phyloP scores from a whole-genome alignment of 2,113 vertebrate genomes.

The Zapus hudsonius region DNA sequence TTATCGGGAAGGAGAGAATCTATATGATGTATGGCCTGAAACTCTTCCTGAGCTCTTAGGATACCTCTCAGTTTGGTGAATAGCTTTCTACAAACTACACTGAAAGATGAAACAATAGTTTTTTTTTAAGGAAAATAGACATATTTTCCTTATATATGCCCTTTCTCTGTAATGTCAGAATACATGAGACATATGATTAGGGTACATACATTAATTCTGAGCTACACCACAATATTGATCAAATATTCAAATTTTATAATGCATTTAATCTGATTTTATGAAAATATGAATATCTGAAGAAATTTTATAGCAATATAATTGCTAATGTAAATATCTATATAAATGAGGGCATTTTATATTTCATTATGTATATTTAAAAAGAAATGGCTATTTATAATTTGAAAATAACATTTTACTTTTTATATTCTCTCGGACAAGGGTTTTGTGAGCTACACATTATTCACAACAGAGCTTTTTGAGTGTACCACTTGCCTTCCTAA shows the following conservation, averaged over 20 bases:
- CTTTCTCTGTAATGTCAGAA: background rate
- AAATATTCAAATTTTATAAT: background rate
- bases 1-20: background rate
- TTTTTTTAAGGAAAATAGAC: too few species aligned
- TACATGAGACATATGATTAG: background rate
- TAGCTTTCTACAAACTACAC: background rate
- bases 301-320: background rate
- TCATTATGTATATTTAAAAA: background rate
- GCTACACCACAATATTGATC: background rate
- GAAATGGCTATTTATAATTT: background rate
- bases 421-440: background rate
- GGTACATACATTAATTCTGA: background rate
- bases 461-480: background rate
- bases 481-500: background rate
- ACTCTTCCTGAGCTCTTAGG: background rate
- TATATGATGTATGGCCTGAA: background rate
- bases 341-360: background rate
- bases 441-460: background rate
- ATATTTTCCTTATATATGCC: background rate
- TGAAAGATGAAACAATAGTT: background rate
- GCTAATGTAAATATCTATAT: background rate
- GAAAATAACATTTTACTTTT: slow-evolving; percentile 18
- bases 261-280: background rate
- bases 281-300: background rate
- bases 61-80: background rate